Evolutionary conservation across 2,888 invertebrate genomes (phyloP).

Genomic region (Dryococelus australis): DNA sequence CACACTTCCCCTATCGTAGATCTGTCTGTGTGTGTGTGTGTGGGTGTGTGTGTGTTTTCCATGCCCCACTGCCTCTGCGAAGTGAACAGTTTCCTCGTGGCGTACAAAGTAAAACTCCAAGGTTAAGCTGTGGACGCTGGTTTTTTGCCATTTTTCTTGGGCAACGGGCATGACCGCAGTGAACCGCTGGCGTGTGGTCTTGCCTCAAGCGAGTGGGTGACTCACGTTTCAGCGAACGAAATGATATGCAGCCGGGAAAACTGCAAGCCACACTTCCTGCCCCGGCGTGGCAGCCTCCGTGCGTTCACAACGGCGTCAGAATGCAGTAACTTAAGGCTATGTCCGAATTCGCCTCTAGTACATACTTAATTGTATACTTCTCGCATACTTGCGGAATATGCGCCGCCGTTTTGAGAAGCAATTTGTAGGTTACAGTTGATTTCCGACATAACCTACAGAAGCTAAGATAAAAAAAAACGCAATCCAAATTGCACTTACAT

Average conservation of each 20-base stretch:
- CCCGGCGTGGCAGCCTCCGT: too few species aligned
- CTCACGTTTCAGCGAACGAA: not conserved
- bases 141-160: not conserved
- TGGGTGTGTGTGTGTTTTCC: too few species aligned
- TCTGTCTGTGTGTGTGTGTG: not conserved
- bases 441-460: too few species aligned
- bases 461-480: too few species aligned
- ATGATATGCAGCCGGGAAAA: not conserved
- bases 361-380: too few species aligned
- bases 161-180: not conserved
- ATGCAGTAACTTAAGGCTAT: too few species aligned
- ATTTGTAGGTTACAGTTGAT: too few species aligned
- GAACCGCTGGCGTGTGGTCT: not conserved
- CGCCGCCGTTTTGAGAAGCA: too few species aligned
- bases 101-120: not conserved
- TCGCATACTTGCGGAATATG: too few species aligned
- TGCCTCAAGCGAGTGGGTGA: not conserved
- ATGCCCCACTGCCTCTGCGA: not conserved
- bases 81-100: not conserved
- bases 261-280: not conserved
- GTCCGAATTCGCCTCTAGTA: too few species aligned
- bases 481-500: too few species aligned
- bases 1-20: not conserved
- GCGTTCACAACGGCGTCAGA: too few species aligned
- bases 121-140: not conserved